Base-by-base conservation (phyloP, 2,888 invertebrate genomes). In the Eupithecia subumbrata region DNA sequence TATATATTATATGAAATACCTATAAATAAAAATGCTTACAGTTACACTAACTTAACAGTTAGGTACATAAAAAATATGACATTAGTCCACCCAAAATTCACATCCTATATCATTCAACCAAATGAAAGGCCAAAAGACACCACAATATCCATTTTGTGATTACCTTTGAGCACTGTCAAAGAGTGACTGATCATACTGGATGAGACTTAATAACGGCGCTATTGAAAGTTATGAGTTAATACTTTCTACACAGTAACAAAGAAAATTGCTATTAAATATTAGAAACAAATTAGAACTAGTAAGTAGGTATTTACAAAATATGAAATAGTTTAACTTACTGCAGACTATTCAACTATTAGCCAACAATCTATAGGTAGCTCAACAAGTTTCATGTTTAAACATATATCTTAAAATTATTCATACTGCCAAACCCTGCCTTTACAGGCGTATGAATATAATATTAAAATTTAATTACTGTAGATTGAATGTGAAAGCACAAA, bases 91-190 rank as follows among this genome's bases (percentile, higher is more conserved):
- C 63, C 34, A 63, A 75, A 87, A 86, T 86, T 83, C 85, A 85
- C 83, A 84, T 88, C 84, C 84, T 84, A 84, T 86, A 86, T 83
- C 83, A 85, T 76, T 56, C 87, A 87, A 88, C 83, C 79, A 80
- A 87, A 88, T 86, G 85, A 85, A 83, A 83, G 85, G 84, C 83
- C 84, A 84, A 85, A 88, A 88, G 85, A 87, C 85, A 85, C 82
- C 82, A 80, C 84, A 79, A 78, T 83, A 87, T 84, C 85, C 87
- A 86, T 86, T 88, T 87, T 84, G 82, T 86, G 85, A 87, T 87
- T 85, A 87, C 85, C 73, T 80, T 85, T 77, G 72, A 76, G 72
- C 69, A 12, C 48, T 48, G 37, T 48, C 69, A 67, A 66, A 78
- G 71, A 77, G 64, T 40, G 30, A 18, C 5, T 11, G 14, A n/a